phyloP scores from a whole-genome alignment of 23 tunicate genomes.

The Trididemnum miniatum region DNA sequence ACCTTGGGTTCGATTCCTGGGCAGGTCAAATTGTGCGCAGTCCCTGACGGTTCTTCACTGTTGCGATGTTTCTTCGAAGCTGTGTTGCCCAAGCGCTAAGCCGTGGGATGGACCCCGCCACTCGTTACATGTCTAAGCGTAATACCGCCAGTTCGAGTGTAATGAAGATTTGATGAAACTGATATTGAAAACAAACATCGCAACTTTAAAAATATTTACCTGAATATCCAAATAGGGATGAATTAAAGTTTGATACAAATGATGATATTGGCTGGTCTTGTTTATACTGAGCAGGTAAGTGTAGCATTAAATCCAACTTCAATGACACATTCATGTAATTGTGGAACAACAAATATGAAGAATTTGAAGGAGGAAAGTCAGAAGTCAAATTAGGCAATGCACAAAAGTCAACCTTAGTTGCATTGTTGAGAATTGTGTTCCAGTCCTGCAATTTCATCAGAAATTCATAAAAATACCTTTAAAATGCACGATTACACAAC shows the following conservation, averaged over 20 bases:
- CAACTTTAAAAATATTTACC: conserved; percentile 31
- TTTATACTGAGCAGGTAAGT: neutral
- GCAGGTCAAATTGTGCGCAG: no score
- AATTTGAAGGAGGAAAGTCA: neutral
- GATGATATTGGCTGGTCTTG: neutral
- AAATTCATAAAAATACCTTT: no score
- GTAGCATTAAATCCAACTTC: neutral
- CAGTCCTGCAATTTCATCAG: conserved; percentile 47
- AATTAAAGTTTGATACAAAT: conserved; percentile 37
- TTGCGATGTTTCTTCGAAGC: no score
- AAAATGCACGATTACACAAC: no score
- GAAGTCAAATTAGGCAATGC: conserved; percentile 5
- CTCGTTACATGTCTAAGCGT: no score
- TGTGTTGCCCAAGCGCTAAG: no score
- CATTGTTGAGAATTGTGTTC: conserved; percentile 66
- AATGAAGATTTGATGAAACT: neutral
- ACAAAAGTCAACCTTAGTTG: conserved; percentile 59
- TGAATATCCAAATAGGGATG: conserved; percentile 50
- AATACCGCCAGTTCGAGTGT: no score
- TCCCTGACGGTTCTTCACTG: no score
- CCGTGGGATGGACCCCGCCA: no score
- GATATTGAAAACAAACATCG: neutral
- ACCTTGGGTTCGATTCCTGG: no score
- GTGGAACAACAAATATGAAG: neutral
- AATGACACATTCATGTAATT: conserved; percentile 19